Evolutionary conservation across 2,888 invertebrate species (phyloP).

Genomic region (Azorinus chamasolen): DNA sequence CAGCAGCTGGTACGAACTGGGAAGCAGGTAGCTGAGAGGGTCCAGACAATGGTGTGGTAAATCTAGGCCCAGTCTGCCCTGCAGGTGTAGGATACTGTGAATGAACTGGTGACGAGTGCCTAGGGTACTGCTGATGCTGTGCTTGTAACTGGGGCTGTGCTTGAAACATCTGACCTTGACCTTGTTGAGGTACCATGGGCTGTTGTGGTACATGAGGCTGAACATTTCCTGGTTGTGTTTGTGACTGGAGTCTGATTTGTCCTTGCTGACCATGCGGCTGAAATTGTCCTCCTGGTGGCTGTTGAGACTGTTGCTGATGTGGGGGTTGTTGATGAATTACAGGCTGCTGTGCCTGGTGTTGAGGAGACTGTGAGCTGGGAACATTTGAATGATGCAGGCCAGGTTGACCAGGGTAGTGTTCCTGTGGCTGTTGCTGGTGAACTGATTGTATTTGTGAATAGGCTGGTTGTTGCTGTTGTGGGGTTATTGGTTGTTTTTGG

Average conservation of each 20-base stretch:
- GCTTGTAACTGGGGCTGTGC: background rate
- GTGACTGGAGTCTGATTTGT: conserved; percentile 10
- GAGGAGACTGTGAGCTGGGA: conserved; percentile 6
- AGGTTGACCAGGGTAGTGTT: background rate
- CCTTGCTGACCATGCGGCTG: conserved; percentile 17
- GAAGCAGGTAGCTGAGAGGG: too few relatives aligned
- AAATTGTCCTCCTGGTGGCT: conserved; percentile 23
- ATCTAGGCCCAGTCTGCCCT: too few relatives aligned
- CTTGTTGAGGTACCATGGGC: background rate
- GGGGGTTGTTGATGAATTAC: conserved; percentile 26
- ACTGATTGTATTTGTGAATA: too few relatives aligned
- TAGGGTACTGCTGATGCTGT: conserved; percentile 1
- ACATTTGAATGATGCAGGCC: background rate
- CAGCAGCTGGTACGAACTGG: too few relatives aligned
- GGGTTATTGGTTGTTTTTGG: too few relatives aligned
- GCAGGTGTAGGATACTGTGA: too few relatives aligned
- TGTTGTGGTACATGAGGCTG: too few relatives aligned
- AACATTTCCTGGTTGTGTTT: background rate
- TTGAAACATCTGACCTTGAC: conserved; percentile 1
- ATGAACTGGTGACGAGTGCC: background rate
- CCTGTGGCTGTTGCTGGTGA: background rate
- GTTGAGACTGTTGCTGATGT: conserved; percentile 26
- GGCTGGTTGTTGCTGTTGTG: background rate
- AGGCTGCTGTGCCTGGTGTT: conserved; percentile 7
- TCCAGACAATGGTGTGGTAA: too few relatives aligned